Evolutionary conservation across 2,888 invertebrate genomes (phyloP).

Genomic region (Carterocephalus palaemon): DNA sequence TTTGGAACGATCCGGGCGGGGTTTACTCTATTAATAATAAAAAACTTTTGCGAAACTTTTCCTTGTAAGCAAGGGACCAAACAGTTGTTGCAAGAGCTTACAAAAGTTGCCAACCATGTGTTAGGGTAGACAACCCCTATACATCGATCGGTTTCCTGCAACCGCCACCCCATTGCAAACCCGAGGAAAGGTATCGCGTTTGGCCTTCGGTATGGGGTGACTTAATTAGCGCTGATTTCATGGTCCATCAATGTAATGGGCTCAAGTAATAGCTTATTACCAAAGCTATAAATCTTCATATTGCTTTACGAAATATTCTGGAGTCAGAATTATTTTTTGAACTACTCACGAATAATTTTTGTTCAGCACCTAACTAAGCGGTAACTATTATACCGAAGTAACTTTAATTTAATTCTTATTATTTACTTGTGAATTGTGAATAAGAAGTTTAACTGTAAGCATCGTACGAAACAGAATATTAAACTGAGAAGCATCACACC

Average conservation of each 20-base stretch:
- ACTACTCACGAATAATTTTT: no score
- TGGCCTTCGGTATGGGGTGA: constrained; percentile 21
- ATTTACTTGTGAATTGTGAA: no score
- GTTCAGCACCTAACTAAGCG: no score
- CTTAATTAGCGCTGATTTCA: constrained; percentile 35
- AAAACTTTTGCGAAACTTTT: constrained; percentile 20
- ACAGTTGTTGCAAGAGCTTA: constrained; percentile 17
- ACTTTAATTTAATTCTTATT: no score
- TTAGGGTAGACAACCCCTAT: constrained; percentile 22
- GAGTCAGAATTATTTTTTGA: no score
- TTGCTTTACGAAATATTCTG: no score
- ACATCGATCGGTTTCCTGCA: constrained; percentile 24
- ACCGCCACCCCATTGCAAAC: constrained; percentile 23
- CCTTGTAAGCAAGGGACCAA: constrained; percentile 22
- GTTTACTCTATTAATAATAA: constrained; percentile 21
- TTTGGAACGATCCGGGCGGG: neutral
- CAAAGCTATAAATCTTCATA: constrained; percentile 9
- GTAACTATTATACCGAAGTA: no score
- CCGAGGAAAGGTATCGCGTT: constrained; percentile 23
- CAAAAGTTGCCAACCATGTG: constrained; percentile 24
- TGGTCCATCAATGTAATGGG: constrained; percentile 26
- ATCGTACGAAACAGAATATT: neutral
- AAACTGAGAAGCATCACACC: constrained; percentile 2
- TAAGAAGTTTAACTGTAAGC: neutral
- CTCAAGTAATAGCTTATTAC: constrained; percentile 21